Evolutionary conservation across 2,113 vertebrate species (phyloP).

Genomic region (Echinops telfairi): DNA sequence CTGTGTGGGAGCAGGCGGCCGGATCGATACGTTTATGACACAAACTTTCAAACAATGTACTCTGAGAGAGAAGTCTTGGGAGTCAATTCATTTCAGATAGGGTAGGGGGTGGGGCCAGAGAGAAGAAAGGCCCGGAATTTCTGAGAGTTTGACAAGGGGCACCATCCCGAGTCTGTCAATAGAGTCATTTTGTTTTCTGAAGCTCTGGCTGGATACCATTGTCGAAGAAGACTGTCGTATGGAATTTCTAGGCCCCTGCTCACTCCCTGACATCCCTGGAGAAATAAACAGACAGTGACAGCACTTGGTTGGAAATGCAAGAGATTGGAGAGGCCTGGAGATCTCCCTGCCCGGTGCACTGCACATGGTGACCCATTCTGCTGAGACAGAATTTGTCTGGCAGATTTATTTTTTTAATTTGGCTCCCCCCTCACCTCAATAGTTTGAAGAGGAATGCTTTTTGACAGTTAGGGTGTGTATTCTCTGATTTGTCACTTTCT

Average conservation of each 20-base stretch:
- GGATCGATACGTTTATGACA: slow-evolving; percentile 87
- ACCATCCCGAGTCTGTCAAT: not conserved
- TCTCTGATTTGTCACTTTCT: not conserved
- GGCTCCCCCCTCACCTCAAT: not conserved
- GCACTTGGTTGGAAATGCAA: not conserved
- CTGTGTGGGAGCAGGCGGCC: slow-evolving; percentile 69
- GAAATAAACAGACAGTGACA: not conserved
- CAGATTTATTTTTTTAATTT: not conserved
- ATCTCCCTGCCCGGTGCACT: not conserved
- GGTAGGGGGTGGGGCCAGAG: not conserved
- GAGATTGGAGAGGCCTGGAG: not conserved
- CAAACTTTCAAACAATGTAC: slow-evolving; percentile 85
- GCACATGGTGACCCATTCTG: not conserved
- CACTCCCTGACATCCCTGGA: not conserved
- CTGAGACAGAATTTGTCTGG: not conserved
- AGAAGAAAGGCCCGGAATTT: not conserved
- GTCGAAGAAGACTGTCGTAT: not conserved
- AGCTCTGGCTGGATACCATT: not conserved
- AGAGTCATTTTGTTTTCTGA: not conserved
- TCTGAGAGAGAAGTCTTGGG: slow-evolving; percentile 60
- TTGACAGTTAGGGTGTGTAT: not conserved
- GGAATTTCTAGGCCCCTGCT: not conserved
- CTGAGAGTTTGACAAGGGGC: not conserved
- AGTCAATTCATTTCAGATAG: slow-evolving; percentile 34
- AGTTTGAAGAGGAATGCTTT: not conserved